These are phyloP conservation scores for Sebastes dallii DNA, from an alignment of 2,797 vertebrate species.

Conservation along the genomic window DNA sequence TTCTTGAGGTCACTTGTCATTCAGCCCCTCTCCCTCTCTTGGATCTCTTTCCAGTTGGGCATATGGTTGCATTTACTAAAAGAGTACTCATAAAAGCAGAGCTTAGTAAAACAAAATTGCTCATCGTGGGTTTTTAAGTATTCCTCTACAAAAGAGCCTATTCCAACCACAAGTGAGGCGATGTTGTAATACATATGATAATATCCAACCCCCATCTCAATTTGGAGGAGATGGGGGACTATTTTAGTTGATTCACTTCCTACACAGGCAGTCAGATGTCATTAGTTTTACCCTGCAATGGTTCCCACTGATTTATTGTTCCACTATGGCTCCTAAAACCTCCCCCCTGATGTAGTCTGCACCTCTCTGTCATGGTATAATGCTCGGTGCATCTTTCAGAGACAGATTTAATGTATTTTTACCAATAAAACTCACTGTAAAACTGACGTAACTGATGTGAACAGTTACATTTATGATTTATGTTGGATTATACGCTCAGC, in stretches of 20 bases:
- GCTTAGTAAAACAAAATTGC: conserved; percentile 75
- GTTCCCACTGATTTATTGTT: conserved; percentile 57
- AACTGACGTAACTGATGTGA: neutral
- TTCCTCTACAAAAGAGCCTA: conserved; percentile 59
- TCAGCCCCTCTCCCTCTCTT: conserved; percentile 54
- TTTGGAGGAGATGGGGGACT: conserved; percentile 53
- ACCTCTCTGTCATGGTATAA: conserved; percentile 5
- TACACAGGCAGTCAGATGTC: conserved; percentile 60
- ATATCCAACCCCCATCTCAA: conserved; percentile 57
- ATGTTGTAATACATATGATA: conserved; percentile 68
- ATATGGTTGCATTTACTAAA: conserved; percentile 79
- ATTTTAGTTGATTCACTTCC: conserved; percentile 65
- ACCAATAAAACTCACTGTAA: conserved; percentile 2
- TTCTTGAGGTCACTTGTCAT: conserved; percentile 75
- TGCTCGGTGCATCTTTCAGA: conserved; percentile 27
- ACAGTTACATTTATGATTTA: neutral
- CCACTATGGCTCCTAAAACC: conserved; percentile 28
- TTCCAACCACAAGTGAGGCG: conserved; percentile 63
- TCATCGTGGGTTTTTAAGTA: conserved; percentile 67
- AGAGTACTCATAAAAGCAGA: conserved; percentile 68
- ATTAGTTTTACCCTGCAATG: conserved; percentile 55
- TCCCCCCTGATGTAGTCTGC: conserved; percentile 6
- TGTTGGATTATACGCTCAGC: neutral
- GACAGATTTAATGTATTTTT: conserved; percentile 14
- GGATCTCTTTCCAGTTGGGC: conserved; percentile 64